Evolutionary conservation across 2,888 invertebrate genomes (phyloP).

Genomic region (Pseudococcus viburni): DNA sequence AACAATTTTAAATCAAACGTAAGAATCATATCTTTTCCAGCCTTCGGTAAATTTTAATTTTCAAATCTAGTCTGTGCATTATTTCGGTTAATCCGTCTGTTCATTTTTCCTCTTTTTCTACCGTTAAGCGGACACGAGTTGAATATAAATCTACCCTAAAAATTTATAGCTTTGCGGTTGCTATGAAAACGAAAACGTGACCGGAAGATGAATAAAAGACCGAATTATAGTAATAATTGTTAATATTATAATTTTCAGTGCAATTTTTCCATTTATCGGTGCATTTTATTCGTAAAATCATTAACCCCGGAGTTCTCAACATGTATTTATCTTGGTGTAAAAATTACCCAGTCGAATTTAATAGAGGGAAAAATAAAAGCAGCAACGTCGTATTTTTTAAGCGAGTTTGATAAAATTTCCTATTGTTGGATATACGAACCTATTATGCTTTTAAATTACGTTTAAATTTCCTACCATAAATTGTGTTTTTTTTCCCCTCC

Average conservation of each 20-base stretch:
- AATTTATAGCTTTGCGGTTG: constrained; percentile 46
- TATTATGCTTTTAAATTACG: background rate
- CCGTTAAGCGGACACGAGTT: constrained; percentile 16
- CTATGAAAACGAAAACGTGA: constrained; percentile 55
- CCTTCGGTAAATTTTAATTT: constrained; percentile 30
- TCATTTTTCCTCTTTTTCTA: constrained; percentile 22
- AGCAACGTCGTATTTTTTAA: background rate
- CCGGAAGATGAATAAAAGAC: constrained; percentile 45
- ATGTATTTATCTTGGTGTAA: background rate
- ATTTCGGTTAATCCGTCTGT: constrained; percentile 32
- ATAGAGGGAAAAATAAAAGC: background rate
- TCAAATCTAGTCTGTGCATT: background rate
- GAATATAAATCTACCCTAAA: constrained; percentile 49
- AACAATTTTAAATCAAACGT: constrained; percentile 5
- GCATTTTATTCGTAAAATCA: background rate
- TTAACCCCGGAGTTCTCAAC: background rate
- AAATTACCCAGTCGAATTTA: background rate
- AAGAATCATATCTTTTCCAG: background rate
- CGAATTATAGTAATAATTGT: constrained; percentile 15
- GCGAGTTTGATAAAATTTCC: background rate
- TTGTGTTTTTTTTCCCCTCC: background rate
- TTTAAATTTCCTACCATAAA: constrained; percentile 2
- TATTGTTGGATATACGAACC: background rate
- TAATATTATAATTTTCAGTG: constrained; percentile 3
- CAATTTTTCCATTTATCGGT: constrained; percentile 3